phyloP scores from a whole-genome alignment of 2,113 vertebrate species.

The Oryzias melastigma region DNA sequence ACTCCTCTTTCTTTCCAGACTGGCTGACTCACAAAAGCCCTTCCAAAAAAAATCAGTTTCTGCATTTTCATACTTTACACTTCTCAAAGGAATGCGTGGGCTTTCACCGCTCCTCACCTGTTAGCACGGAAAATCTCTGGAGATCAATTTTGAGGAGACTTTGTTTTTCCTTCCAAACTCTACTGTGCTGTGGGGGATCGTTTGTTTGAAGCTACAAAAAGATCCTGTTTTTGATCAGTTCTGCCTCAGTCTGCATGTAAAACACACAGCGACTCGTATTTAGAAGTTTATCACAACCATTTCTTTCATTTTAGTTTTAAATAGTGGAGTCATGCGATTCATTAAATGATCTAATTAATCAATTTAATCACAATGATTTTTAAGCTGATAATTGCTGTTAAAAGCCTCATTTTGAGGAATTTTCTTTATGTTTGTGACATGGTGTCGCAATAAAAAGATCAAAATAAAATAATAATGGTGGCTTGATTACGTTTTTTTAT shows the following conservation, averaged over 20 bases:
- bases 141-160: neutral
- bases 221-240: neutral
- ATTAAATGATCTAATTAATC: too few species aligned
- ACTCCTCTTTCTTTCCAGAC: slow-evolving; percentile 30
- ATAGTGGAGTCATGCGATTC: too few species aligned
- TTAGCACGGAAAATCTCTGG: neutral
- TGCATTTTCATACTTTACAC: slow-evolving; percentile 29
- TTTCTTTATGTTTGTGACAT: too few species aligned
- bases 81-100: slow-evolving; percentile 5
- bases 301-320: too few species aligned
- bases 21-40: slow-evolving; percentile 43
- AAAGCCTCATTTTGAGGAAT: too few species aligned
- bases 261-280: too few species aligned
- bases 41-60: slow-evolving; percentile 31
- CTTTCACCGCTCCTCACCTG: neutral
- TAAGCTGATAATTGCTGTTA: too few species aligned
- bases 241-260: neutral
- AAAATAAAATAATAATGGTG: too few species aligned
- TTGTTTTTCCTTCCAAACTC: neutral
- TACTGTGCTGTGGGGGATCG: neutral
- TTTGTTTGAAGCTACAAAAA: neutral
- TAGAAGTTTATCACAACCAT: too few species aligned
- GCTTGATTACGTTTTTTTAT: too few species aligned
- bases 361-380: too few species aligned
- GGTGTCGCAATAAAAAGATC: too few species aligned